Base-by-base conservation (phyloP, 2,113 vertebrate species). In the Thalassarche chlororhynchos region DNA sequence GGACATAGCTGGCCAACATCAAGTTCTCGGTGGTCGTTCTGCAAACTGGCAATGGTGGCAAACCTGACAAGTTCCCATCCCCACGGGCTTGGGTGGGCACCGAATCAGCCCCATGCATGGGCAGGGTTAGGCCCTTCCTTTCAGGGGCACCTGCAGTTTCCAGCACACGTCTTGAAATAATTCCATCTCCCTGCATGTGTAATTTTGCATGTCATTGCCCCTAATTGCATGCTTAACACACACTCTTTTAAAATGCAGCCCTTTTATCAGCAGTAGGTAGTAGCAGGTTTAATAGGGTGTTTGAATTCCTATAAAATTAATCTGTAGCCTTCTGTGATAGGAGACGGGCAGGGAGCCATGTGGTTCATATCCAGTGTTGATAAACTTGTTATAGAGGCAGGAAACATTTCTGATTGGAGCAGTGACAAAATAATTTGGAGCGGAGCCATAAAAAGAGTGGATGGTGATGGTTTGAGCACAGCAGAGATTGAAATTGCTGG, bases 271-370 rank as follows among this genome's bases (percentile, higher is more conserved):
- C 96, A 91, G 94, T 96, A 95, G 95, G 94, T 96, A 96, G 90
- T 80, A 95, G 89, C 87, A 92, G 95, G 94, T 97, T 98, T 98
- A 98, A 98, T 97, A 96, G 96, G 89, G 96, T 96, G 95, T 97
- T 97, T 97, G 97, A 91, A 95, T 97, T 91, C 95, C 97, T 97
- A 96, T 97, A 97, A 97, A 97, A 97, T 97, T 96, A 97, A 97
- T 97, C 95, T 95, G 93, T 94, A 97, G 95, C 95, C 88, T 91
- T 97, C 87, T 96, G 94, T 25, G 72, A 97, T 97, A 93, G 94
- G 90, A 95, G 83, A 90, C 71, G 79, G 96, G 96, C 97, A 97
- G 80, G 79, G 94, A 95, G 97, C 97, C 97, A 97, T 92, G 94
- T 95, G 82, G 96, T 97, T 97, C 96, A 57, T 96, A 95, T 95